phyloP scores from a whole-genome alignment of 2,888 invertebrate species.

The Molanna angustata region DNA sequence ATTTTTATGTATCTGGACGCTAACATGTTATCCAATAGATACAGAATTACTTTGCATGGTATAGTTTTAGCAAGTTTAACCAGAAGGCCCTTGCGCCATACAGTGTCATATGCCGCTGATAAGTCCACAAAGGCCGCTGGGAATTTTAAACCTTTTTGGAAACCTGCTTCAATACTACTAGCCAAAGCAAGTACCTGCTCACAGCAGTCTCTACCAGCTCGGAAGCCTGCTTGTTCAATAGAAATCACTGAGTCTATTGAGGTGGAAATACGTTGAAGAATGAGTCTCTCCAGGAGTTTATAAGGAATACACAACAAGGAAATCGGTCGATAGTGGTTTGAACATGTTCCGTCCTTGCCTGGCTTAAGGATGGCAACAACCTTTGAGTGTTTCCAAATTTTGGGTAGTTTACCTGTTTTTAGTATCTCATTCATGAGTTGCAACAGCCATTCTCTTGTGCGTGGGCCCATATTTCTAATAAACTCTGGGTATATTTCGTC shows the following conservation, averaged over 20 bases:
- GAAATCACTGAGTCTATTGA: slow-evolving; percentile 9
- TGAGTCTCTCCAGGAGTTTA: slow-evolving; percentile 8
- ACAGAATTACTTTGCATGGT: neutral
- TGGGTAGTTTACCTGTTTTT: too few species aligned
- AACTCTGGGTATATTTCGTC: too few species aligned
- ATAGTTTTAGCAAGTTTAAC: slow-evolving; percentile 2
- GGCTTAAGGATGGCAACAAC: too few species aligned
- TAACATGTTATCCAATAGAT: slow-evolving; percentile 1
- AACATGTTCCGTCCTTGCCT: slow-evolving; percentile 1
- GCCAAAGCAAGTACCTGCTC: too few species aligned
- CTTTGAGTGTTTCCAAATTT: too few species aligned
- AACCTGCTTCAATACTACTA: slow-evolving; percentile 2
- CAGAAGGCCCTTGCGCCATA: slow-evolving; percentile 3
- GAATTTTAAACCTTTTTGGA: slow-evolving; percentile 3
- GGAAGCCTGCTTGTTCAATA: slow-evolving; percentile 4
- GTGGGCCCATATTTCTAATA: too few species aligned
- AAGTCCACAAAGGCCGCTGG: slow-evolving; percentile 4
- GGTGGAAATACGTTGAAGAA: slow-evolving; percentile 3
- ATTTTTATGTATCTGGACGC: slow-evolving; percentile 1
- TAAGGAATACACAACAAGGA: slow-evolving; percentile 4
- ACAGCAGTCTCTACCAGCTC: too few species aligned
- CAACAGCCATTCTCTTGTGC: too few species aligned
- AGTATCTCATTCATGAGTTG: too few species aligned
- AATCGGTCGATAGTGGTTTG: slow-evolving; percentile 4
- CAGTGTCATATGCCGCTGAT: slow-evolving; percentile 3